Base-by-base conservation (phyloP, 2,888 invertebrate species). In the Eupithecia exiguata region DNA sequence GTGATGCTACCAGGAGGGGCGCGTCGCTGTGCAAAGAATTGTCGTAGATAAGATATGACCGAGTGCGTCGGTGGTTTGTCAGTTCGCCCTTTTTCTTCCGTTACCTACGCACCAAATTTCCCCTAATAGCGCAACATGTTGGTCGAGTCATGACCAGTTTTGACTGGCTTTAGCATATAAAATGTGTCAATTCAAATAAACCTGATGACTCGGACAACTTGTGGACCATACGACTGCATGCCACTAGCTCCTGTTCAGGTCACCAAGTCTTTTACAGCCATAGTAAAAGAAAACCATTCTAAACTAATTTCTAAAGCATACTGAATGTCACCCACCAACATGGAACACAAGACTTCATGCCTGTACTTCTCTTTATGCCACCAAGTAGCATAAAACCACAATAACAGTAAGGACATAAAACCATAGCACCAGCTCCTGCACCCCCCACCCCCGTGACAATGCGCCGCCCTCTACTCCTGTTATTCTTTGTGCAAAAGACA, bases 401-500 rank as follows among this genome's bases (percentile, higher is more conserved):
- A 4, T 66, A 49, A 21, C 53, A n/a, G 14, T 38, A 35, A 38
- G 35, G 16, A 14, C 12, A 18, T 12, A 6, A 25, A 36, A 46
- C 62, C 16, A 35, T 21, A 62, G 21, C 62, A 30, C 61, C 43
- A n/a, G 35, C 68, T 74, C 63, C 21, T 30, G 36, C n/a, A 25
- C 49, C 30, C 14, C 38, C 61, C 30, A 43, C 35, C 58, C 46
- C 53, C 21, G 25, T 69, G 35, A 69, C 71, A 71, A 65, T 65
- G 68, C 35, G 35, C 63, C 40, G 10, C 58, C 63, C 43, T 30
- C 25, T 35, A 49, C 43, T 30, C n/a, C 4, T 70, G 16, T 49
- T 69, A 66, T 69, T 68, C 68, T 43, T 61, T 49, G 46, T 74
- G 74, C 69, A 69, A 69, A 71, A 46, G 74, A 74, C 74, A 69